phyloP scores from a whole-genome alignment of 2,888 invertebrate species.

The Xylocampa areola region DNA sequence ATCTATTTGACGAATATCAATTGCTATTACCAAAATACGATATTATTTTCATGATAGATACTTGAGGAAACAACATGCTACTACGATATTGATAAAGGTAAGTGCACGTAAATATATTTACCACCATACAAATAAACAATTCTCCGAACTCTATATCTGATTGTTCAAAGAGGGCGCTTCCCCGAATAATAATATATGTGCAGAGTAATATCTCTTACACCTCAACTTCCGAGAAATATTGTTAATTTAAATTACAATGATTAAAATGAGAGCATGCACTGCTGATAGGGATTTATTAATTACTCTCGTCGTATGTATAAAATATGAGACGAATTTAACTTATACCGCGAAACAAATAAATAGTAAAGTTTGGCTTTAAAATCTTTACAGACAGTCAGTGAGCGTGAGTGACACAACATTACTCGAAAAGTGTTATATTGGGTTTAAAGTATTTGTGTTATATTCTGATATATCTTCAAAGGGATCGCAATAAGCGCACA shows the following conservation, averaged over 20 bases:
- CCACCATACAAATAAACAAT: neutral
- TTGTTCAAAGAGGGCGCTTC: neutral
- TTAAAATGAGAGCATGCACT: neutral
- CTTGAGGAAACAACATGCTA: too few relatives aligned
- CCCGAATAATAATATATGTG: neutral
- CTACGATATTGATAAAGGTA: neutral
- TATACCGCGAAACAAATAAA: neutral
- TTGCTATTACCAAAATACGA: too few relatives aligned
- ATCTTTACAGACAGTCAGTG: too few relatives aligned
- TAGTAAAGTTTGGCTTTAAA: neutral
- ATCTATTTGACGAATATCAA: too few relatives aligned
- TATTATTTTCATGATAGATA: too few relatives aligned
- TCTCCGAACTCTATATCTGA: neutral
- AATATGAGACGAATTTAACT: neutral
- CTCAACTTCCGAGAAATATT: neutral
- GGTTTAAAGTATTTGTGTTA: too few relatives aligned
- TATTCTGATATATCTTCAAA: too few relatives aligned
- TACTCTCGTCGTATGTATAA: neutral
- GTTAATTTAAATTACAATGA: neutral
- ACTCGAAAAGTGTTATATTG: too few relatives aligned
- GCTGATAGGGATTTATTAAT: neutral
- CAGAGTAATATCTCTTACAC: neutral
- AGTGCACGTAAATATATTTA: conserved; percentile 1
- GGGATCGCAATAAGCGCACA: too few relatives aligned
- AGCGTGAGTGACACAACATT: too few relatives aligned